Conservation (phyloP, 2,888 invertebrate species). For the Eugnorisma glareosa region DNA sequence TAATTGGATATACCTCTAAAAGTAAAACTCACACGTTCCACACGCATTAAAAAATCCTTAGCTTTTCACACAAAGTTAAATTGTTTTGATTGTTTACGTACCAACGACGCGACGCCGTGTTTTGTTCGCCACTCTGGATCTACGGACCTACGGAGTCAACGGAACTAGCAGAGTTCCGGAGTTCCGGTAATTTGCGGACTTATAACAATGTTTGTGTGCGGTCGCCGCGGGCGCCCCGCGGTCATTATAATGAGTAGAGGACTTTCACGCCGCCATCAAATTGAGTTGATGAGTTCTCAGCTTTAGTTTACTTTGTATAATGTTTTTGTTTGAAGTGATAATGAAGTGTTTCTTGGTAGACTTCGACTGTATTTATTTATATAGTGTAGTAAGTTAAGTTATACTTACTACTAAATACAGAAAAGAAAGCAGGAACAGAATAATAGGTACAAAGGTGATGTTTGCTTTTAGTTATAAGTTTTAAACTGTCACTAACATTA, state of each 20-base stretch:
- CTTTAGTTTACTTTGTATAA: conserved; percentile 12
- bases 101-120: background rate
- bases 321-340: conserved; percentile 33
- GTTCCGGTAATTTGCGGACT: conserved; percentile 47
- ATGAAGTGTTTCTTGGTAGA: conserved; percentile 1
- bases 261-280: conserved; percentile 23
- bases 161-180: conserved; percentile 7
- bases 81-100: conserved; percentile 45
- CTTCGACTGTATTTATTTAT: background rate
- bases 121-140: conserved; percentile 23
- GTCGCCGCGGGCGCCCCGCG: conserved; percentile 20
- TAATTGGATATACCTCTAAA: conserved; percentile 16
- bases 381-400: too few species aligned
- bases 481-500: too few species aligned
- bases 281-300: conserved; percentile 30
- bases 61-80: conserved; percentile 52
- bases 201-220: conserved; percentile 54
- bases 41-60: conserved; percentile 2
- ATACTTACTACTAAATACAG: too few species aligned
- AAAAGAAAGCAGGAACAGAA: too few species aligned
- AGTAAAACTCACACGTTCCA: conserved; percentile 10
- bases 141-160: conserved; percentile 9
- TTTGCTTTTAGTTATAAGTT: too few species aligned
- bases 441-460: too few species aligned
- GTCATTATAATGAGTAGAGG: conserved; percentile 29